Percentiles rank a stretch among this genome's conserved stretches.
These are phyloP conservation scores for Liodrosophila aerea DNA, from an alignment of 2,888 invertebrate genomes.

Conservation along the genomic window DNA sequence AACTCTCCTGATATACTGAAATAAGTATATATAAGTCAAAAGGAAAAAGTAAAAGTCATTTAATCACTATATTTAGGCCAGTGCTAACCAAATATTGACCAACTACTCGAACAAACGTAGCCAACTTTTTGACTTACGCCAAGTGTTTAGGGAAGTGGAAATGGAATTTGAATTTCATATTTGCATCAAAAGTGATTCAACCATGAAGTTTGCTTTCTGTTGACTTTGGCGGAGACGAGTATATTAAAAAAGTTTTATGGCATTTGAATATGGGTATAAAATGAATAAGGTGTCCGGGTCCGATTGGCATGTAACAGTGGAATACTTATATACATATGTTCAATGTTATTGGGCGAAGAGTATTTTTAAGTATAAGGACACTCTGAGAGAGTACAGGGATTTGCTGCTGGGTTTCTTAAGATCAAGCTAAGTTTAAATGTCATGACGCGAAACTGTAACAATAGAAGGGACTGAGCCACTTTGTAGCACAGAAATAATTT, in stretches of 20 bases:
- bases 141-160: conserved; percentile 11
- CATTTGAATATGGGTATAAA: conserved; percentile 2
- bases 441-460: too few relatives aligned
- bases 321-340: too few relatives aligned
- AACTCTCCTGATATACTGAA: too few relatives aligned
- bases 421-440: too few relatives aligned
- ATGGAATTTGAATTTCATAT: conserved; percentile 7
- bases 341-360: too few relatives aligned
- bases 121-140: conserved; percentile 2
- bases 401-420: too few relatives aligned
- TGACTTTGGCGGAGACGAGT: conserved; percentile 35
- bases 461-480: too few relatives aligned
- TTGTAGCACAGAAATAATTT: conserved; percentile 69
- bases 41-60: not conserved
- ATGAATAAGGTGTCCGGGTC: conserved; percentile 11
- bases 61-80: not conserved
- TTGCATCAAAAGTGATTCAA: conserved; percentile 11
- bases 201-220: conserved; percentile 24
- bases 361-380: too few relatives aligned
- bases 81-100: too few relatives aligned
- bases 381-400: too few relatives aligned
- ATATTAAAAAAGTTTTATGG: conserved; percentile 40
- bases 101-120: conserved; percentile 12
- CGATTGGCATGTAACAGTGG: conserved; percentile 9
- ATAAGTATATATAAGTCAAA: too few relatives aligned